Evolutionary conservation across 1,140 invertebrate species (phyloP), one percentile per base, ranked within the genome.

Genomic region (Trichonephila clavata): DNA sequence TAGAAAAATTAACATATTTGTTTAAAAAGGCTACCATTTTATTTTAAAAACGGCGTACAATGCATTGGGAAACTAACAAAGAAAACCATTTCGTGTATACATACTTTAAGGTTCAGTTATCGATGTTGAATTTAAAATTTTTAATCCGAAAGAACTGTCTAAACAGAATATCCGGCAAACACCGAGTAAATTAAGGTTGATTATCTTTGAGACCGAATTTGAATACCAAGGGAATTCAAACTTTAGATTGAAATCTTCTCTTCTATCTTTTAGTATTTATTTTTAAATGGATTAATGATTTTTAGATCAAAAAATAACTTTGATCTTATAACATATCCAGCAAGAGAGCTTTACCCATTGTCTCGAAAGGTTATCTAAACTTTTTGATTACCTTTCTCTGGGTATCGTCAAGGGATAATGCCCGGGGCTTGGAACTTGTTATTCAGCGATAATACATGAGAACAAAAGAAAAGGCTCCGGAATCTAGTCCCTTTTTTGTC

Each of bases 281-380:
- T 87, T 63, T 87, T 43, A 65, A 61, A 65, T 87, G 86, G 57
- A 87, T 87, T 87, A 87, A 87, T 65, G 86, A 87, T 18, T 87
- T 87, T 87, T 68, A 32, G 32, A 63, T 87, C 86, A 87, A 87
- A 87, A 87, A 87, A 87, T 65, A 84, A 87, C 86, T 65, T 65
- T 87, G 61, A 87, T 65, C 59, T 87, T 87, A 65, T 24, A 84
- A 24, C 77, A 50, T 81, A 18, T 21, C 77, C 43, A 21, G 16
- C 39, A 18, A 13, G 81, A 24, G 50, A 59, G 57, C 21, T 84
- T 84, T 16, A 50, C 59, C 81, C 18, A n/a, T 24, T 24, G 43
- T 84, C 21, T 57, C 43, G 4, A 6, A 14, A 84, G 43, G 81
- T 84, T 84, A 59, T 59, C 57, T 84, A 84, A 84, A 59, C 57